Evolutionary conservation across 1,140 invertebrate species (phyloP).

Genomic region (Cephus cinctus): DNA sequence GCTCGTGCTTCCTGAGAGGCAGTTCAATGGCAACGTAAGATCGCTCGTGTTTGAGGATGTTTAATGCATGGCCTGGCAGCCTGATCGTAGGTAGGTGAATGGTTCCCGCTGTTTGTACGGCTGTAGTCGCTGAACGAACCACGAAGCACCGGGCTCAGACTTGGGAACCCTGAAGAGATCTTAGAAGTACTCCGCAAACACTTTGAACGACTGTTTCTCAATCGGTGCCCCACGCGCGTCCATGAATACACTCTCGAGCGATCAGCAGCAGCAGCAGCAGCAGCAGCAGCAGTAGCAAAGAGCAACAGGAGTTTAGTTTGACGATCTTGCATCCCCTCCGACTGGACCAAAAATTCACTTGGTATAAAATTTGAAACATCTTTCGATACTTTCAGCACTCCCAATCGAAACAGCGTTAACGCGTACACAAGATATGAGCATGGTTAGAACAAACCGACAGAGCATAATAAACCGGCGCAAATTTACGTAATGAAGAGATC

Average conservation of each 20-base stretch:
- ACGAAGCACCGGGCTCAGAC: slow-evolving; percentile 12
- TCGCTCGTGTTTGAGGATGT: slow-evolving; percentile 32
- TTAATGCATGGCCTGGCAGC: slow-evolving; percentile 30
- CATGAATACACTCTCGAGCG: slow-evolving; percentile 2
- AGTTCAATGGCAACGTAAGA: too few species aligned
- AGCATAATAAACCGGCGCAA: slow-evolving; percentile 14
- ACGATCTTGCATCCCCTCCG: too few species aligned
- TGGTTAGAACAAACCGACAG: background rate
- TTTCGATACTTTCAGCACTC: too few species aligned
- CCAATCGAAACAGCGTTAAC: too few species aligned
- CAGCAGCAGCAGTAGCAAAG: too few species aligned
- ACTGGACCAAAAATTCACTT: too few species aligned
- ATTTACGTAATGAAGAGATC: slow-evolving; percentile 20
- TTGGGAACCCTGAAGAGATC: slow-evolving; percentile 20
- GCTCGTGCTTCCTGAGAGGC: too few species aligned
- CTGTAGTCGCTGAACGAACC: background rate
- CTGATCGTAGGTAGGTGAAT: slow-evolving; percentile 22
- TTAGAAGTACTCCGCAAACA: slow-evolving; percentile 36
- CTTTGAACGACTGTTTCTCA: slow-evolving; percentile 27
- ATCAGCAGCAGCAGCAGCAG: too few species aligned
- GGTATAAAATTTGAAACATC: too few species aligned
- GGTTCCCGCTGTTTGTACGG: slow-evolving; percentile 23
- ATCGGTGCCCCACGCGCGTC: slow-evolving; percentile 15
- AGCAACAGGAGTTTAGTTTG: too few species aligned
- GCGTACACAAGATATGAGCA: too few species aligned